phyloP scores from a whole-genome alignment of 2,797 vertebrate genomes.

The Gouania willdenowi region DNA sequence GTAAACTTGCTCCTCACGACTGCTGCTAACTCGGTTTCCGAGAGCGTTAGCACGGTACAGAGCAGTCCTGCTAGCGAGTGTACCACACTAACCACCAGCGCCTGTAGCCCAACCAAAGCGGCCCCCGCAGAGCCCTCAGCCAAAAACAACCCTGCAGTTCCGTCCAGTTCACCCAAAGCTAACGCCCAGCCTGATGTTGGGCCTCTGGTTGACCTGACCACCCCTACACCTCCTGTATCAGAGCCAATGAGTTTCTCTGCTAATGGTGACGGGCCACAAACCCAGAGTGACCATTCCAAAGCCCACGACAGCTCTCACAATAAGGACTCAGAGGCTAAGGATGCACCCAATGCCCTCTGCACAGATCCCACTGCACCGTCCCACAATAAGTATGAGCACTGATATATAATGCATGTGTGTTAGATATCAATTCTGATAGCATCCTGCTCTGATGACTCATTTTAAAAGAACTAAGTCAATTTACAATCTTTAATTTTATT shows the following conservation, averaged over 20 bases:
- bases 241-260: constrained; percentile 47
- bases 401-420: constrained; percentile 62
- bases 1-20: constrained; percentile 90
- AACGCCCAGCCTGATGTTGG: constrained; percentile 73
- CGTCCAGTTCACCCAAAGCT: constrained; percentile 67
- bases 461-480: too few species aligned
- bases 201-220: constrained; percentile 91
- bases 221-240: constrained; percentile 60
- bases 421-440: constrained; percentile 35
- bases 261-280: constrained; percentile 57
- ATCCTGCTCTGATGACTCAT: constrained; percentile 14
- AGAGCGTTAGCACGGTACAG: constrained; percentile 88
- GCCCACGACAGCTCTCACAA: constrained; percentile 51
- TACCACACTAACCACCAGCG: constrained; percentile 86
- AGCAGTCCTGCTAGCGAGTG: constrained; percentile 90
- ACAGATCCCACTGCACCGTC: constrained; percentile 81
- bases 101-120: constrained; percentile 71
- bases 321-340: constrained; percentile 89
- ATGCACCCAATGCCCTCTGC: constrained; percentile 80
- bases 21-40: constrained; percentile 90
- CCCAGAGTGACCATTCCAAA: constrained; percentile 70
- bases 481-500: too few species aligned
- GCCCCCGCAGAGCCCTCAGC: constrained; percentile 71
- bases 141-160: constrained; percentile 64
- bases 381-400: constrained; percentile 92